Percentiles rank a stretch among this genome's conserved stretches.
phyloP scores from a whole-genome alignment of 2,113 vertebrate species.

The Elanus axillaris region DNA sequence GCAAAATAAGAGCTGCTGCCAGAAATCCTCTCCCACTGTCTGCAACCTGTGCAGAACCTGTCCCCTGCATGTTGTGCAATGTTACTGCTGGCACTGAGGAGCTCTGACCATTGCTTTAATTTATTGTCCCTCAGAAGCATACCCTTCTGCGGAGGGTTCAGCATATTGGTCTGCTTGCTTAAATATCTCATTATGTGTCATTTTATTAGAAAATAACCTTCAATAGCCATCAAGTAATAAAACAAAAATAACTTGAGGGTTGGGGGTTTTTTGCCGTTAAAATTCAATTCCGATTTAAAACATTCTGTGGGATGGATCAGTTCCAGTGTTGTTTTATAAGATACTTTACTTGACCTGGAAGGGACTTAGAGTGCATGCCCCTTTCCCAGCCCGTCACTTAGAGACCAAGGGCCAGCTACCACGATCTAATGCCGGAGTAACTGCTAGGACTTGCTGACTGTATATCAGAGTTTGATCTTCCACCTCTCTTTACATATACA shows the following conservation, averaged over 20 bases:
- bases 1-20: background rate
- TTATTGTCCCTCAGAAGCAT: rapidly evolving
- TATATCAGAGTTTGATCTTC: background rate
- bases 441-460: background rate
- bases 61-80: background rate
- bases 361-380: background rate
- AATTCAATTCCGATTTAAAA: background rate
- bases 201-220: background rate
- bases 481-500: background rate
- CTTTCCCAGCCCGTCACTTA: background rate
- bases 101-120: background rate
- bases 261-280: rapidly evolving
- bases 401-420: background rate
- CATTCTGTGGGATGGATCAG: background rate
- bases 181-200: background rate
- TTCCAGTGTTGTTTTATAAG: background rate
- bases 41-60: background rate
- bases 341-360: background rate
- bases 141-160: background rate
- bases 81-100: background rate
- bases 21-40: background rate
- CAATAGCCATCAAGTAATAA: background rate
- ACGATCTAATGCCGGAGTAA: background rate
- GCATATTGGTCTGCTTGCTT: background rate
- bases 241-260: background rate